phyloP scores from a whole-genome alignment of 1,140 invertebrate genomes.

The Epicauta chinensis region DNA sequence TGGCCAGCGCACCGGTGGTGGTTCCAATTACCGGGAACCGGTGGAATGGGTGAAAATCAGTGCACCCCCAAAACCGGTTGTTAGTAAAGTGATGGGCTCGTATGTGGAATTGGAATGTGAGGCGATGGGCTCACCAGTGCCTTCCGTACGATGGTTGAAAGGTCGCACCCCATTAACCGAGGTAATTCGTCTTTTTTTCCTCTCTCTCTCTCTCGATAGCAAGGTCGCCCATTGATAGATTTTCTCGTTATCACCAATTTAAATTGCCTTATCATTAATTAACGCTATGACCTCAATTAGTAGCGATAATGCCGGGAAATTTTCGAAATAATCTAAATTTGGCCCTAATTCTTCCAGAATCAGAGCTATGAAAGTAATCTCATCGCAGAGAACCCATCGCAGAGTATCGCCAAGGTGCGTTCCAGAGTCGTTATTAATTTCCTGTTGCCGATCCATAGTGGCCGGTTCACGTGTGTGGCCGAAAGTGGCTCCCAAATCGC shows the following conservation, averaged over 20 bases:
- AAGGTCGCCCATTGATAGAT: neutral
- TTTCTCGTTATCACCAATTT: neutral
- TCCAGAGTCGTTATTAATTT: constrained; percentile 62
- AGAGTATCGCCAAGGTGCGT: constrained; percentile 53
- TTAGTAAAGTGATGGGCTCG: constrained; percentile 43
- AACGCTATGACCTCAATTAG: neutral
- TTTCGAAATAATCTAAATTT: no score
- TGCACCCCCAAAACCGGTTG: constrained; percentile 40
- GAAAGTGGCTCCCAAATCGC: constrained; percentile 53
- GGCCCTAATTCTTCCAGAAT: constrained; percentile 25
- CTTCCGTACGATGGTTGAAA: constrained; percentile 62
- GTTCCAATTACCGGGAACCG: constrained; percentile 3
- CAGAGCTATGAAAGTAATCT: constrained; percentile 47
- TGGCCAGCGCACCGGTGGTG: no score
- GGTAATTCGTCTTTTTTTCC: constrained; percentile 40
- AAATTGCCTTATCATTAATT: neutral
- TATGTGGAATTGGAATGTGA: constrained; percentile 60
- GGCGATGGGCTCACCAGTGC: constrained; percentile 59
- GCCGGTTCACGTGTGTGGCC: constrained; percentile 66
- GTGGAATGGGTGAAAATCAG: constrained; percentile 49
- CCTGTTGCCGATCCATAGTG: constrained; percentile 50
- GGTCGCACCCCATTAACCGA: constrained; percentile 53
- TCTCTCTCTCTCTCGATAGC: neutral
- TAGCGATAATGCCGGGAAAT: neutral
- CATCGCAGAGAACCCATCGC: constrained; percentile 45